Evolutionary conservation across 2,797 vertebrate genomes (phyloP).

Genomic region (Spea hammondii): DNA sequence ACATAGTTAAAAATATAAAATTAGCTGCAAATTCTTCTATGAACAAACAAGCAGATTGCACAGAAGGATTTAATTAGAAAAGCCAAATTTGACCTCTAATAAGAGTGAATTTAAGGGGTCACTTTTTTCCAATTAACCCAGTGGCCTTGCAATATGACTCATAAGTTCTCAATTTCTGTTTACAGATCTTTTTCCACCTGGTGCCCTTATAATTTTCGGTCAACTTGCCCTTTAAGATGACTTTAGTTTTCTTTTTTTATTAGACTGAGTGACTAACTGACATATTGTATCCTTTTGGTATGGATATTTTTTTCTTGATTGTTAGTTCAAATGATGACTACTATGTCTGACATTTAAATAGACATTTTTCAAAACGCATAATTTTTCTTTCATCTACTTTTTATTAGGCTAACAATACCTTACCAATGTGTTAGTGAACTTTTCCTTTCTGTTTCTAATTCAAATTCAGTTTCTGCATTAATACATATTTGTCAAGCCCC

Average conservation of each 20-base stretch:
- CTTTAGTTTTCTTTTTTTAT: background rate
- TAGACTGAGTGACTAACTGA: background rate
- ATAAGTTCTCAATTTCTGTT: constrained; percentile 8
- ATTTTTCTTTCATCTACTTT: too few species aligned
- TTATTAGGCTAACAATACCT: too few species aligned
- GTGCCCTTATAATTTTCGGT: background rate
- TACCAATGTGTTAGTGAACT: too few species aligned
- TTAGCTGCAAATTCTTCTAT: background rate
- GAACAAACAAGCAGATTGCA: background rate
- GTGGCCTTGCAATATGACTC: constrained; percentile 9
- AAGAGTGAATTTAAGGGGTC: background rate
- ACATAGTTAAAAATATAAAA: background rate
- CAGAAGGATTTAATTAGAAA: constrained; percentile 1
- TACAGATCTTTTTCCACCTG: background rate
- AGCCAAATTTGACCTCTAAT: background rate
- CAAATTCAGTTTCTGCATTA: too few species aligned
- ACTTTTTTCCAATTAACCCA: background rate
- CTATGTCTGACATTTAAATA: too few species aligned
- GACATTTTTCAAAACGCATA: too few species aligned
- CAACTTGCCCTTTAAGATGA: background rate
- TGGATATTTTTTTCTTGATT: too few species aligned
- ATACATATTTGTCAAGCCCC: too few species aligned
- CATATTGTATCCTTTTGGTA: background rate
- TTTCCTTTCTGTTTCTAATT: too few species aligned
- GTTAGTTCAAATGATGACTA: too few species aligned